Evolutionary conservation across 2,113 vertebrate species (phyloP).

Genomic region (Dolichallabes microphthalmus): DNA sequence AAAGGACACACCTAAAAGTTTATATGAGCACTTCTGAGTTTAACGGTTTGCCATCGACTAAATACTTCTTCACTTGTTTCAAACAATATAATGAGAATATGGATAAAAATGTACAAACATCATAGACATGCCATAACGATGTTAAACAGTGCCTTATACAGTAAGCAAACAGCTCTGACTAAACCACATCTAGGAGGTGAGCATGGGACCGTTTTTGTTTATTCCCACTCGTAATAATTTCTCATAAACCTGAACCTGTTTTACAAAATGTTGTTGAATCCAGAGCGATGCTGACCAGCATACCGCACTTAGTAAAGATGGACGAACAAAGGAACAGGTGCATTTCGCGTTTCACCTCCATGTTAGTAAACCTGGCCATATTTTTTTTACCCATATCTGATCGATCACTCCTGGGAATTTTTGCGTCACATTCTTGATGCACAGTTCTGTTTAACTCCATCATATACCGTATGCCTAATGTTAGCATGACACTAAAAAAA

Average conservation of each 20-base stretch:
- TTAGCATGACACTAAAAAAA: neutral
- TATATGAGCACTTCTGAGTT: slow-evolving; percentile 4
- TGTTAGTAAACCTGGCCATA: neutral
- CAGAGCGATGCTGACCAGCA: neutral
- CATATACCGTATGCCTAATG: neutral
- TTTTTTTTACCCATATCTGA: neutral
- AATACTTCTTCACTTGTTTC: slow-evolving; percentile 22
- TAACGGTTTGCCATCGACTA: slow-evolving; percentile 19
- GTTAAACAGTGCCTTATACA: slow-evolving; percentile 21
- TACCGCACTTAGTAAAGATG: neutral
- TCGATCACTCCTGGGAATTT: neutral
- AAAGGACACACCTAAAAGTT: slow-evolving; percentile 1
- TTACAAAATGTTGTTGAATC: neutral
- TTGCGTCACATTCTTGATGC: neutral
- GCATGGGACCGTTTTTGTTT: neutral
- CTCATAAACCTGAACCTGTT: too few species aligned
- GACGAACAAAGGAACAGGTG: neutral
- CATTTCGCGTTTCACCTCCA: too few species aligned
- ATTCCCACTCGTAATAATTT: neutral
- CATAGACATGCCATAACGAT: neutral
- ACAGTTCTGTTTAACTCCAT: neutral
- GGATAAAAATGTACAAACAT: slow-evolving; percentile 19
- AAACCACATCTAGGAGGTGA: neutral
- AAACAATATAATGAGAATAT: slow-evolving; percentile 18
- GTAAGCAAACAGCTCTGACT: neutral